phyloP scores from a whole-genome alignment of 2,113 vertebrate genomes.

The Calyptommatus sinebrachiatus region DNA sequence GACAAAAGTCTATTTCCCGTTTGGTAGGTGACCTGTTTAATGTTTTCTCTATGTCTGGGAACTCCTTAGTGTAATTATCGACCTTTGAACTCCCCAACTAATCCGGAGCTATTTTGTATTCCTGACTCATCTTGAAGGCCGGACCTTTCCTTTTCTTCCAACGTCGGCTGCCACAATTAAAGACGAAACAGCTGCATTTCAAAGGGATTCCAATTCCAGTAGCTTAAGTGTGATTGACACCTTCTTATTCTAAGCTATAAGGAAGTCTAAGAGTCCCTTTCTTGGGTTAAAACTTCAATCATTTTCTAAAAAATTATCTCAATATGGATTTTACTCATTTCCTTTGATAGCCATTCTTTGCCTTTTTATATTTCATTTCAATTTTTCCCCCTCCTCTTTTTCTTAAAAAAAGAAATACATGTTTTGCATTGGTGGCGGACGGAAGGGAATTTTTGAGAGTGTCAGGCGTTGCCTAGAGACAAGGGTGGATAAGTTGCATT shows the following conservation, averaged over 20 bases:
- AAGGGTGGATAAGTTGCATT: slow-evolving; percentile 67
- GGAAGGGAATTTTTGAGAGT: slow-evolving; percentile 62
- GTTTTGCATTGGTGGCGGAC: slow-evolving; percentile 71
- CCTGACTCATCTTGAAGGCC: slow-evolving; percentile 85
- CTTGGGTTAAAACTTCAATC: slow-evolving; percentile 90
- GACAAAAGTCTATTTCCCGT: slow-evolving; percentile 75
- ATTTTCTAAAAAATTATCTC: slow-evolving; percentile 88
- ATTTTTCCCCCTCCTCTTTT: too few relatives aligned
- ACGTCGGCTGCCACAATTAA: slow-evolving; percentile 81
- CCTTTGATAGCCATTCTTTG: slow-evolving; percentile 84
- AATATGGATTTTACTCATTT: slow-evolving; percentile 88
- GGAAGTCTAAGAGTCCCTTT: slow-evolving; percentile 84
- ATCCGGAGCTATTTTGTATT: slow-evolving; percentile 86
- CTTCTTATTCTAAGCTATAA: slow-evolving; percentile 88
- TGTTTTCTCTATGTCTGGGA: slow-evolving; percentile 86
- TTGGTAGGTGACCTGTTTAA: slow-evolving; percentile 87
- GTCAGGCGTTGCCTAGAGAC: slow-evolving; percentile 57
- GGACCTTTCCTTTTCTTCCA: slow-evolving; percentile 83
- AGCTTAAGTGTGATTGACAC: slow-evolving; percentile 86
- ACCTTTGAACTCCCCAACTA: slow-evolving; percentile 85
- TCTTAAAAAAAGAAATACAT: slow-evolving; percentile 25
- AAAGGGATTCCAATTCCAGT: slow-evolving; percentile 87
- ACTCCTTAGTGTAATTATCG: slow-evolving; percentile 86
- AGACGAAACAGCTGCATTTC: slow-evolving; percentile 90
- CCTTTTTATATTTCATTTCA: slow-evolving; percentile 26